Evolutionary conservation across 1,140 invertebrate genomes (phyloP).

Genomic region (Drosophila trapezifrons): DNA sequence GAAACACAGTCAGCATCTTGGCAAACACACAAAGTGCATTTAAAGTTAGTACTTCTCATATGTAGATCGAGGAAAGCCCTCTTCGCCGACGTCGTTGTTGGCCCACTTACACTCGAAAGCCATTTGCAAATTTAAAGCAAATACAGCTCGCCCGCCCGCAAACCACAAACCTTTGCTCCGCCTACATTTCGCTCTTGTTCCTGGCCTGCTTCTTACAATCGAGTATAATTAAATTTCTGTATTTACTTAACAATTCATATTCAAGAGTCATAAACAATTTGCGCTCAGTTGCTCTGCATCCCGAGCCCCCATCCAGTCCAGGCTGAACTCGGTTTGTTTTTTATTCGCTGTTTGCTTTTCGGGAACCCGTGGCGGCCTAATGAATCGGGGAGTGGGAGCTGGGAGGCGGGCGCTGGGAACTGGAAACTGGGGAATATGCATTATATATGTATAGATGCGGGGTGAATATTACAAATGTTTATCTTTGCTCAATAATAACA

Average conservation of each 20-base stretch:
- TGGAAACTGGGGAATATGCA: conserved; percentile 11
- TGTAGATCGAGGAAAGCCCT: conserved; percentile 20
- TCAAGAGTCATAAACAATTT: conserved; percentile 59
- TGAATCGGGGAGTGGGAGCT: conserved; percentile 14
- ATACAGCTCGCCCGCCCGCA: not conserved
- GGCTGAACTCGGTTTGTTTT: conserved; percentile 34
- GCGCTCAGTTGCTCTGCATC: conserved; percentile 14
- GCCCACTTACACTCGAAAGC: conserved; percentile 48
- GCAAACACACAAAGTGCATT: conserved; percentile 43
- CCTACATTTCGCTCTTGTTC: conserved; percentile 8
- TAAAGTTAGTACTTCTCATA: conserved; percentile 5
- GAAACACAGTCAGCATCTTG: conserved; percentile 9
- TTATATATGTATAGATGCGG: conserved; percentile 22
- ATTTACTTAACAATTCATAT: conserved; percentile 66
- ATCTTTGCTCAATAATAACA: conserved; percentile 60
- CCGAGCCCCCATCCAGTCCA: not conserved
- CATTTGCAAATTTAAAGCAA: conserved; percentile 43
- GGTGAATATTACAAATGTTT: conserved; percentile 66
- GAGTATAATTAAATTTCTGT: conserved; percentile 65
- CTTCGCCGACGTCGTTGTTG: conserved; percentile 7
- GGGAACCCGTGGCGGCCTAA: conserved; percentile 21
- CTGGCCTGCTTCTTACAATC: conserved; percentile 43
- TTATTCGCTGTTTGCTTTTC: conserved; percentile 48
- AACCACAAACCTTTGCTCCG: conserved; percentile 1
- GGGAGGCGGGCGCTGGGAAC: not conserved